Conservation (phyloP, 2,888 invertebrate species). For the Drosophila crucigera region DNA sequence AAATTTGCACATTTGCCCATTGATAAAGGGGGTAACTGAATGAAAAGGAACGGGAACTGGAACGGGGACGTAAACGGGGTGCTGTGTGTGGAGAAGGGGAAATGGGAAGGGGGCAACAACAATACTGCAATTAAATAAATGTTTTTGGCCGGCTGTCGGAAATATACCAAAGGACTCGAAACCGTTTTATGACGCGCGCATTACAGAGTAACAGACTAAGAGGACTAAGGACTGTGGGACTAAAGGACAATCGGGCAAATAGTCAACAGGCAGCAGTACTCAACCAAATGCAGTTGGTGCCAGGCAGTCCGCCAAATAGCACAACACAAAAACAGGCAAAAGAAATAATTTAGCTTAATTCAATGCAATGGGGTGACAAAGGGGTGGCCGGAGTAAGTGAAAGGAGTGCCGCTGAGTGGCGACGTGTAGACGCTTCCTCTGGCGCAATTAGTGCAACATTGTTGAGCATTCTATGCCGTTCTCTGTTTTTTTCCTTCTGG, state of each 20-base stretch:
- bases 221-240: conserved; percentile 2
- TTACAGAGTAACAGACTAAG: conserved; percentile 30
- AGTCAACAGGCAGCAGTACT: conserved; percentile 15
- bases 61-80: background rate
- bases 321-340: conserved; percentile 53
- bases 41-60: background rate
- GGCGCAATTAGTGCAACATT: conserved; percentile 83
- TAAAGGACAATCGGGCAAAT: conserved; percentile 2
- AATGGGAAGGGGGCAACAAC: conserved; percentile 26
- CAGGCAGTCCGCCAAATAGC: conserved; percentile 57
- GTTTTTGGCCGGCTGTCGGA: conserved; percentile 57
- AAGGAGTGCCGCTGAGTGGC: conserved; percentile 44
- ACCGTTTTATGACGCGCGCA: conserved; percentile 58
- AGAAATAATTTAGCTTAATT: conserved; percentile 77
- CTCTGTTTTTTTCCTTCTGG: conserved; percentile 23
- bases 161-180: conserved; percentile 52
- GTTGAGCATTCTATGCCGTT: conserved; percentile 57
- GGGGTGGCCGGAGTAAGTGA: conserved; percentile 9
- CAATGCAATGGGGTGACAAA: conserved; percentile 47
- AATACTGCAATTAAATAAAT: conserved; percentile 68
- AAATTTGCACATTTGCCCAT: conserved; percentile 46
- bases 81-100: background rate
- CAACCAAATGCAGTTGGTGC: conserved; percentile 71
- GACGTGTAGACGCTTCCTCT: conserved; percentile 73
- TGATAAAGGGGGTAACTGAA: conserved; percentile 16